Evolutionary conservation across 1,140 invertebrate species (phyloP), one percentile per base, ranked within the genome.

Genomic region (Nasonia giraulti): DNA sequence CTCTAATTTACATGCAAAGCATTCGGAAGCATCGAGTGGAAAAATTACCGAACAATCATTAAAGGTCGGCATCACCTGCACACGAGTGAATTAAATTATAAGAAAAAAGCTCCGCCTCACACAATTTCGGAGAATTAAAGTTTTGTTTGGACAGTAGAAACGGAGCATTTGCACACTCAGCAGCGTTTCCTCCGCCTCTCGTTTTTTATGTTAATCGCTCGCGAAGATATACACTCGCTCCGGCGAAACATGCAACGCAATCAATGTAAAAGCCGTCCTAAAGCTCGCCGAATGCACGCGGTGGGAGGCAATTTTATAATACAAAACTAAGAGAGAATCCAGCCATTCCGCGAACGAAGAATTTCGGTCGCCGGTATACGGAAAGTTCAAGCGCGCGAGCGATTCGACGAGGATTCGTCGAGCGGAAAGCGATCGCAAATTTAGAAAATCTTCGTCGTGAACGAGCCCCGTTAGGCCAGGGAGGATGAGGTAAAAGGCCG

Each of bases 371-470:
- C 17, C 75, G 47, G 27, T 27, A 27, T 12, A 47, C 71, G 74
- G 23, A 85, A 85, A 84, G 74, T 33, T 84, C 74, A 6, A 66
- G 76, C 85, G 85, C 82, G 68, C 82, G 79, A 85, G 74, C 80
- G 80, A 86, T 86, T 85, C 81, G 77, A 85, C 62, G 82, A 73
- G 81, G 85, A 87, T 88, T 84, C 84, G 62, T 83, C 69, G 84
- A 89, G 86, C 87, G 86, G 87, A 89, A 89, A 87, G 85, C 83
- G 87, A 89, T 89, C 86, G 88, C 87, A 89, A 90, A 88, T 90
- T 90, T 88, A 85, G 88, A 88, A 90, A 91, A 90, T 91, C 89
- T 90, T 89, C 86, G 83, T 86, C 83, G 80, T 77, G 87, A 88
- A 87, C 85, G 87, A 85, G 74, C 27, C 66, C 80, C 80, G 80